Evolutionary conservation across 2,113 vertebrate genomes (phyloP), one percentile per base, ranked within the genome.

Genomic region (Myocastor coypus): DNA sequence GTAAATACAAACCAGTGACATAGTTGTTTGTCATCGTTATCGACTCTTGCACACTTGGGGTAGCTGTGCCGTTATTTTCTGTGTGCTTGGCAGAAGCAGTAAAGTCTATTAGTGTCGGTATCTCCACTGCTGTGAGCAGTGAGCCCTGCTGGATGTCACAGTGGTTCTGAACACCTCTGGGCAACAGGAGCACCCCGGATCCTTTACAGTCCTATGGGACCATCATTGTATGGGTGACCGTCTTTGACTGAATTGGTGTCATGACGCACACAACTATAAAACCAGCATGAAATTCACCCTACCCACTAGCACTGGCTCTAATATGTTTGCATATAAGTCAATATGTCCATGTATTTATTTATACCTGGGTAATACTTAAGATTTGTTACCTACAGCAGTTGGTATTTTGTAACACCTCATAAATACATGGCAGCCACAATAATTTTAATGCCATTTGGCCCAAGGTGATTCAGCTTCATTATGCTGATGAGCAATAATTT

Each of bases 311-410:
- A 0, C 5, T 26, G 14, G 16, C 16, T 83, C 88, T 78, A 11
- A 20, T 19, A 7, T 30, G 50, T 22, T 13, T 66, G 40, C 5
- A 8, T 19, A 0, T 7, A 24, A 42, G 34, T 3, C 26, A 64
- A n/a, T 55, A 37, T 5, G 1, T 42, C 10, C 37, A 14, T 11
- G 28, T 24, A 8, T 68, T 40, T 59, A 59, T 52, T 66, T 61
- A 87, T 30, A 86, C n/a, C 12, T 14, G 66, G 34, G 9, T 59
- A 34, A 77, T 69, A 63, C 75, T n/a, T 64, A 59, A 55, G 82
- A 7, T 1, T 0, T 19, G 22, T n/a, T 22, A n/a, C 24, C 17
- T 0, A 1, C 4, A 46, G 59, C 7, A 13, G 2, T 7, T 63
- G 52, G 14, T 30, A 7, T 71, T 71, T 80, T n/a, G 28, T 42